Evolutionary conservation across 2,113 vertebrate species (phyloP).

Genomic region (Chelonoidis abingdonii): DNA sequence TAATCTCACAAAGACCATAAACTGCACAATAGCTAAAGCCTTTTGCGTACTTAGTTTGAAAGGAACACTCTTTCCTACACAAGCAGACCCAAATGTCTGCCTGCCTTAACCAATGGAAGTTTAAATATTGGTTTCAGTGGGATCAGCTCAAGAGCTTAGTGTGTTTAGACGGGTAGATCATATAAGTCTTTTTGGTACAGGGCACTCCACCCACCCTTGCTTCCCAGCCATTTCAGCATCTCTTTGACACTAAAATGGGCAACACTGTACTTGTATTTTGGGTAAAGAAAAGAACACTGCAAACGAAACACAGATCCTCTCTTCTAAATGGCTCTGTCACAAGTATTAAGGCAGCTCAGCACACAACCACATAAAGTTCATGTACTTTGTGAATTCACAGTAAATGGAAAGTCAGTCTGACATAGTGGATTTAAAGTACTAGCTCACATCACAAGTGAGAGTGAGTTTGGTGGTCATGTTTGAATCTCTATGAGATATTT

Average conservation of each 20-base stretch:
- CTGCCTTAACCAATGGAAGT: background rate
- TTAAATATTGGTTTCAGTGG: background rate
- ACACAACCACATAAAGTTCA: background rate
- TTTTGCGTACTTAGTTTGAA: background rate
- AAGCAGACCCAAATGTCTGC: background rate
- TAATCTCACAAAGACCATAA: background rate
- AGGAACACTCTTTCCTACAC: background rate
- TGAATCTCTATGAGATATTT: background rate
- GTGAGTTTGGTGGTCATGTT: background rate
- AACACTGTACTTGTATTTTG: background rate
- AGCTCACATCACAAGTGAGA: background rate
- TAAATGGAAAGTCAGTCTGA: background rate
- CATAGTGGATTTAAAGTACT: too few species aligned
- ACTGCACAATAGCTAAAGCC: rapidly evolving
- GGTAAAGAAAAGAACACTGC: background rate
- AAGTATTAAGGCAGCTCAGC: background rate
- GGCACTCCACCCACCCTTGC: background rate
- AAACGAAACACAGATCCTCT: background rate
- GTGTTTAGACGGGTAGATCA: background rate
- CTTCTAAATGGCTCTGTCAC: background rate
- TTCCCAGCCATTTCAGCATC: background rate
- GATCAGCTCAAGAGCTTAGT: background rate
- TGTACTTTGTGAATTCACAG: background rate
- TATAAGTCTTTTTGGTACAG: background rate
- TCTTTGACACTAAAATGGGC: background rate